Conservation (phyloP, 2,113 vertebrate species). For the Odocoileus hemionus region DNA sequence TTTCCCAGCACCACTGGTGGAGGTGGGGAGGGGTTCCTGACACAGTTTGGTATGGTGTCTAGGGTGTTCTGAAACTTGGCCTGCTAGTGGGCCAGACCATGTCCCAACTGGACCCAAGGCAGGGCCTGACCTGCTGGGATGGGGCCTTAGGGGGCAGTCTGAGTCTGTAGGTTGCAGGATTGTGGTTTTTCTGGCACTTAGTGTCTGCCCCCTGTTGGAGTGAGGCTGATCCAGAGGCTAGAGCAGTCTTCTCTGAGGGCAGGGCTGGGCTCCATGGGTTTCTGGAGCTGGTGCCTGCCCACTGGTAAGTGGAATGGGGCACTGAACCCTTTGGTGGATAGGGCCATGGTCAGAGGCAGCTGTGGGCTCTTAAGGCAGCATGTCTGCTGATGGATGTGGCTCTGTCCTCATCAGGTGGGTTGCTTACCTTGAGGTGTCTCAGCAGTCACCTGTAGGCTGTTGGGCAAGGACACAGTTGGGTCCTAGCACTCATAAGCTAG, state of each 20-base stretch:
- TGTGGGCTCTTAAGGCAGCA: neutral
- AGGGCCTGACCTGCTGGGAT: neutral
- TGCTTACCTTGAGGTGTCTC: neutral
- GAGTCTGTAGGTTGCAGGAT: neutral
- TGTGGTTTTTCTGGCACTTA: neutral
- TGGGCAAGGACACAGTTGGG: neutral
- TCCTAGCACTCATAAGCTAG: neutral
- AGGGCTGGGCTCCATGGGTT: neutral
- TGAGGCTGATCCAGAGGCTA: neutral
- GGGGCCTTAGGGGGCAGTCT: neutral
- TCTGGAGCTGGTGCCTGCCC: neutral
- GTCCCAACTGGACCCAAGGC: neutral
- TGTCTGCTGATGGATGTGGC: neutral
- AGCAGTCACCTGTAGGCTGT: neutral
- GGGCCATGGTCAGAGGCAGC: neutral
- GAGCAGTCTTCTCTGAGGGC: neutral
- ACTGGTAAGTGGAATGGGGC: neutral
- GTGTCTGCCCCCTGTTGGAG: neutral
- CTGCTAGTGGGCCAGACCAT: neutral
- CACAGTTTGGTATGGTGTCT: neutral
- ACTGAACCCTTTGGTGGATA: neutral
- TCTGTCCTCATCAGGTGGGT: neutral
- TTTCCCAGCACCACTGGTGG: neutral
- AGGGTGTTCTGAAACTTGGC: neutral
- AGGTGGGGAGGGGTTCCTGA: neutral